These are phyloP conservation scores for Anhinga rufa DNA, from an alignment of 2,113 vertebrate species.

Conservation along the genomic window DNA sequence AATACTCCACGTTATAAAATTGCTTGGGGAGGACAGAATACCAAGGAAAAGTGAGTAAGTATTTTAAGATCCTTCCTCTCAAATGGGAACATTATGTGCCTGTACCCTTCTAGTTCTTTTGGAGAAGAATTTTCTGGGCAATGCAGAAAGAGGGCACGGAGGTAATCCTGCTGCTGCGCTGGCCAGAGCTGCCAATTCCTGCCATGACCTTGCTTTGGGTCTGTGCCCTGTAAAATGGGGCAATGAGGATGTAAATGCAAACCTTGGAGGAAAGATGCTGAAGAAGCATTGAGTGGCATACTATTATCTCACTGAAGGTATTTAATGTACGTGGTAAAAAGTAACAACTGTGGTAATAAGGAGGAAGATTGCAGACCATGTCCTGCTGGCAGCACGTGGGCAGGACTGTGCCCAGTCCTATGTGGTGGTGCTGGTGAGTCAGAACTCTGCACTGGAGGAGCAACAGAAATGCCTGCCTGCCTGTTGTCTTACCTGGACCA, in stretches of 20 bases:
- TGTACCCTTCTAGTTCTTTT: not conserved
- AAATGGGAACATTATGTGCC: not conserved
- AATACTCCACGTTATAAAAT: not conserved
- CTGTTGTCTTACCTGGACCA: not conserved
- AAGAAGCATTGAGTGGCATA: not conserved
- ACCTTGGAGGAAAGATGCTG: not conserved
- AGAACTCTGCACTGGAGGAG: not conserved
- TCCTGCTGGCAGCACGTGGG: rapidly evolving
- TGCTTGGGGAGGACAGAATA: not conserved
- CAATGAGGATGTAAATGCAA: not conserved
- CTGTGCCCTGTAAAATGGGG: not conserved
- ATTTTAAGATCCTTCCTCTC: not conserved
- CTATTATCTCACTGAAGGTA: not conserved
- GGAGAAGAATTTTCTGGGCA: not conserved
- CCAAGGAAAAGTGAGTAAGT: not conserved
- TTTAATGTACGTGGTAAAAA: not conserved
- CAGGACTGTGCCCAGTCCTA: rapidly evolving
- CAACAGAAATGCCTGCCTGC: not conserved
- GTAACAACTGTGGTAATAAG: not conserved
- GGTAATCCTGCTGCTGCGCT: not conserved
- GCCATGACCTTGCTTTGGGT: not conserved
- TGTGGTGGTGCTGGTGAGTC: not conserved
- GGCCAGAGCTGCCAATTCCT: not conserved
- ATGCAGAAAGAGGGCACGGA: not conserved
- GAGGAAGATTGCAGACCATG: not conserved